A percentile compares a stretch with the other conserved stretches of the same genome.
phyloP scores from a whole-genome alignment of 1,140 invertebrate species.

The Caenorhabditis inopinata region DNA sequence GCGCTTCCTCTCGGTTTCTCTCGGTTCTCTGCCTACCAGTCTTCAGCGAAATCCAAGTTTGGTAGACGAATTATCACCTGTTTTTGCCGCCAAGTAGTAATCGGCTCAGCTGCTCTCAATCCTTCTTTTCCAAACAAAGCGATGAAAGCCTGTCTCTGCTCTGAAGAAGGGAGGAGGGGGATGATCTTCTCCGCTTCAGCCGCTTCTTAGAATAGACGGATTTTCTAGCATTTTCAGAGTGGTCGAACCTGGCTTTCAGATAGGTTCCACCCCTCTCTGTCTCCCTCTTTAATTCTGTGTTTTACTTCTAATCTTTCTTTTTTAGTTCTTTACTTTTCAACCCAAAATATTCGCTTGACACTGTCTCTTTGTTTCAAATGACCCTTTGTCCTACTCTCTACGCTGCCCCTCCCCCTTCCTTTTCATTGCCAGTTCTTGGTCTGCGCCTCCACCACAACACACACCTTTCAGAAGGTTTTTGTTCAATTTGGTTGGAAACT shows the following conservation, averaged over 20 bases:
- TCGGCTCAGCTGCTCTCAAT: too few species aligned
- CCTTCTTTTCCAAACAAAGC: too few species aligned
- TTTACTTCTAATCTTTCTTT: background rate
- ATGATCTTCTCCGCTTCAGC: too few species aligned
- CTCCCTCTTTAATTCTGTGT: background rate
- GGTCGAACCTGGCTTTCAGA: background rate
- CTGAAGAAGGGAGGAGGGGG: too few species aligned
- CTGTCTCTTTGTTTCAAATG: slow-evolving; percentile 31
- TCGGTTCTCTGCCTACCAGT: too few species aligned
- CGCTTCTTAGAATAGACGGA: background rate
- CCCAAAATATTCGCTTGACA: background rate
- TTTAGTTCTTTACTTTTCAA: background rate
- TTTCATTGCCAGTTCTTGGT: slow-evolving; percentile 3
- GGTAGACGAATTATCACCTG: too few species aligned
- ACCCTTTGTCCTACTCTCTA: slow-evolving; percentile 9
- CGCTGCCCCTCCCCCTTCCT: background rate
- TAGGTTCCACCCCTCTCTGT: background rate
- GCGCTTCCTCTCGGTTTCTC: too few species aligned
- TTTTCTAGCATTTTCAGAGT: background rate
- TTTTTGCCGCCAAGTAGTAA: too few species aligned
- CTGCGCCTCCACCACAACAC: background rate
- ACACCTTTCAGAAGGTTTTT: background rate
- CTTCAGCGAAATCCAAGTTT: too few species aligned
- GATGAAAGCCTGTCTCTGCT: too few species aligned
- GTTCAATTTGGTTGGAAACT: background rate